Evolutionary conservation across 2,888 invertebrate genomes (phyloP), one percentile per base, ranked within the genome.

Genomic region (Nephrocerus scutellatus): DNA sequence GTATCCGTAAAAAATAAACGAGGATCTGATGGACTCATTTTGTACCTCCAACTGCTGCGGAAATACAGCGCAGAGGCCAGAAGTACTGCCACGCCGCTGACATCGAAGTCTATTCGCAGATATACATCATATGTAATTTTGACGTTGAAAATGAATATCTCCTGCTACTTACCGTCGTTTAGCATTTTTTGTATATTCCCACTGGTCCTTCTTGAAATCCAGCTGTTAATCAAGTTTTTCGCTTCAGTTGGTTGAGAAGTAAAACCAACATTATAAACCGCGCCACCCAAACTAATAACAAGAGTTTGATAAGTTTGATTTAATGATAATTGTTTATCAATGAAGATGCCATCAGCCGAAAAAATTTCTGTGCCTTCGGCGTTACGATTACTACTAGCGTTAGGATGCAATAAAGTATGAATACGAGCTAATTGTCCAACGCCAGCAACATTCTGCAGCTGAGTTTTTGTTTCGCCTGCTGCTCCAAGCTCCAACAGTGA

Each of bases 1-100:
- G n/a, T n/a, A 6, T 74, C 72, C 18, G 72, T 70, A 54, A 74
- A 71, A 66, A 84, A 84, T 41, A 76, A 72, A 6, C 72, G 71
- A 1, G 64, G 48, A 30, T 25, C 13, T 3, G 46, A 34, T 3
- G 40, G 23, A 10, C 25, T 36, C 9, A 56, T 48, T 6, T 41
- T 29, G 38, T 46, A 48, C 20, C 50, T 51, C 56, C 56, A 56
- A 6, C 41, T 37, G n/a, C 52, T 53, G n/a, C 41, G 44, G 30
- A 55, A 56, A 36, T 50, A 56, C 2, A 54, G 43, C 6, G 56
- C 51, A n/a, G 52, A 51, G 6, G 45, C 41, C 10, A 56, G 24
- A 8, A 55, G 14, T 16, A 51, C 25, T 36, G 42, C 24, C 6
- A 48, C 2, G 9, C 30, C 21, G 9, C 34, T 36, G 15, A 50